Percentiles rank a stretch among this genome's conserved stretches.
Conservation (phyloP, 2,888 invertebrate genomes). For the Calameuta pallipes region DNA sequence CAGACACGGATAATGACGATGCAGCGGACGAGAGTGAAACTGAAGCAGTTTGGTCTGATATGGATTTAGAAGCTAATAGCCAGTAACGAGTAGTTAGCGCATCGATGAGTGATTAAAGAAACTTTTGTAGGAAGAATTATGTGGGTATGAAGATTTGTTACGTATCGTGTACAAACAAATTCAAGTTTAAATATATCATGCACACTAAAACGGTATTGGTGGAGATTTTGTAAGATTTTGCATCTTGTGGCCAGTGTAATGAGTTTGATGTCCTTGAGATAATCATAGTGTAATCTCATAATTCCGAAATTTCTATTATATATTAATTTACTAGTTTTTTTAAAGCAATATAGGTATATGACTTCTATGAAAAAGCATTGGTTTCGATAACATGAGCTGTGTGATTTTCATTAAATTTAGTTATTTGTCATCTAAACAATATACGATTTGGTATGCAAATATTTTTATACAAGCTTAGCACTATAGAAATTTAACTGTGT, state of each 20-base stretch:
- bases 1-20: conserved; percentile 66
- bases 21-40: conserved; percentile 69
- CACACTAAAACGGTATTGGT: not conserved
- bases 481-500: not conserved
- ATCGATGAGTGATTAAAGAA: not conserved
- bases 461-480: not conserved
- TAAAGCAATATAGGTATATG: not conserved
- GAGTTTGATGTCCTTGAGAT: not conserved
- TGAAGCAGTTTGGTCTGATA: conserved; percentile 73
- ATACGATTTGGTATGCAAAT: not conserved
- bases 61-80: conserved; percentile 70
- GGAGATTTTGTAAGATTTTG: not conserved
- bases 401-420: not conserved
- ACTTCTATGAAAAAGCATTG: not conserved
- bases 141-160: not conserved
- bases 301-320: not conserved
- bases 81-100: conserved; percentile 40
- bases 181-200: not conserved
- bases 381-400: not conserved
- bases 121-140: not conserved
- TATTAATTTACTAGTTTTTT: not conserved
- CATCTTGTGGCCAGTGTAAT: not conserved
- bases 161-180: not conserved
- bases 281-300: not conserved
- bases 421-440: not conserved